Evolutionary conservation across 2,797 vertebrate species (phyloP).

Genomic region (Helarctos malayanus): DNA sequence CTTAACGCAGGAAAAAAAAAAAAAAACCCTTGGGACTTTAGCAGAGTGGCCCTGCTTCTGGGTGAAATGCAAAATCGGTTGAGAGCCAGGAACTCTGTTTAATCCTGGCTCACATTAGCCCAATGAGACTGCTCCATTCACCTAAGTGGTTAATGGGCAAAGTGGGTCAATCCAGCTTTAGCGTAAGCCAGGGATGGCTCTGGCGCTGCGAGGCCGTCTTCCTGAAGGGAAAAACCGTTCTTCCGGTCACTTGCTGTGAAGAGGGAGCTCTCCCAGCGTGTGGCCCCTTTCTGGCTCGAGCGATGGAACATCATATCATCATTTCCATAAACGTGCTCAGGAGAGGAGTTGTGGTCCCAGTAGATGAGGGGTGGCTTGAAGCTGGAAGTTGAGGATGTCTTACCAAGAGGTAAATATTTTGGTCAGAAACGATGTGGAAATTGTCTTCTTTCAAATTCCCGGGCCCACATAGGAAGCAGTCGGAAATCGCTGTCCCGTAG

Average conservation of each 20-base stretch:
- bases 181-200: slow-evolving; percentile 61
- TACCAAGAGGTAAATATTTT: slow-evolving; percentile 7
- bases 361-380: background rate
- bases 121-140: slow-evolving; percentile 85
- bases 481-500: background rate
- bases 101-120: slow-evolving; percentile 62
- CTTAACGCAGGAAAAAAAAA: background rate
- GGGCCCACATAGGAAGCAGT: background rate
- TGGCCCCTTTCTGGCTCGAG: background rate
- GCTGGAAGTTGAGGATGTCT: slow-evolving; percentile 1
- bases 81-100: background rate
- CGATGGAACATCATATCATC: background rate
- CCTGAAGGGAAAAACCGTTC: background rate
- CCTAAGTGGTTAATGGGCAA: slow-evolving; percentile 93
- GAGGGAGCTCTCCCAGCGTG: background rate
- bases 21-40: too few species aligned
- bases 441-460: background rate
- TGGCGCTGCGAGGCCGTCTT: rapidly evolving
- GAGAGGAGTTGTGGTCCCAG: background rate
- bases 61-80: background rate
- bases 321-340: background rate
- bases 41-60: slow-evolving; percentile 16
- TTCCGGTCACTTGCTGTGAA: too few species aligned
- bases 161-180: slow-evolving; percentile 92
- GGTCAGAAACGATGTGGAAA: background rate